Conservation (phyloP, 2,797 vertebrate genomes). For the Austrolebias charrua region DNA sequence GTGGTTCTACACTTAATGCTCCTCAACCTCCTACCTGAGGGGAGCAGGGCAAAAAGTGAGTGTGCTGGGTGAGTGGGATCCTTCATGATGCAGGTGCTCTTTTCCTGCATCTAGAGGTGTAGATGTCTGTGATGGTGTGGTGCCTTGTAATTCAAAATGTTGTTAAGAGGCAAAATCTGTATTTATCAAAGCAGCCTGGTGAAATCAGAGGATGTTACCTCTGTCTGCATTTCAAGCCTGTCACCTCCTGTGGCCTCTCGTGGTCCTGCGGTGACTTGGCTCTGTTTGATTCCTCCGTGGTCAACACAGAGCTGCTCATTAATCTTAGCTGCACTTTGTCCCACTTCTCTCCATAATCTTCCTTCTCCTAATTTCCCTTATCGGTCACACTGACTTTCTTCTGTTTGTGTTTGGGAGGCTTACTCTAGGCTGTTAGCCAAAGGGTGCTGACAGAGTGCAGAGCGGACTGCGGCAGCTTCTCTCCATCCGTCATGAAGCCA, state of each 20-base stretch:
- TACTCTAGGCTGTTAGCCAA: conserved; percentile 71
- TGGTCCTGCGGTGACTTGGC: conserved; percentile 68
- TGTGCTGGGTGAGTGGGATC: too few relatives aligned
- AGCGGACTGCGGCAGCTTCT: conserved; percentile 59
- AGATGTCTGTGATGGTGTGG: too few relatives aligned
- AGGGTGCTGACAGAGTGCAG: conserved; percentile 68
- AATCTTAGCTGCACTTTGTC: conserved; percentile 74
- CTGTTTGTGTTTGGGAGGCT: conserved; percentile 78
- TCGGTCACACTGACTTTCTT: conserved; percentile 80
- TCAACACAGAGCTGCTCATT: conserved; percentile 76
- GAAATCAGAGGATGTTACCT: conserved; percentile 56
- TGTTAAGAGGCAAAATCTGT: conserved; percentile 26
- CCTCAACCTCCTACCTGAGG: too few relatives aligned
- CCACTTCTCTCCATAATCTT: conserved; percentile 75
- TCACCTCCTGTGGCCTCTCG: conserved; percentile 57
- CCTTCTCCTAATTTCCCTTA: conserved; percentile 77
- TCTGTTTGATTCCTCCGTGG: conserved; percentile 68
- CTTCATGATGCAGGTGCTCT: too few relatives aligned
- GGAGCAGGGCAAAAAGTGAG: too few relatives aligned
- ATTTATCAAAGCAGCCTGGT: conserved; percentile 32
- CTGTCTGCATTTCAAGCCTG: conserved; percentile 52
- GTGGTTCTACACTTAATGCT: too few relatives aligned
- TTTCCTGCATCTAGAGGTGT: too few relatives aligned
- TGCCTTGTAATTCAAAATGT: conserved; percentile 13
- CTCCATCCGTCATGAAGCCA: conserved; percentile 71